A percentile compares a stretch with the other conserved stretches of the same genome.
Conservation (phyloP, 2,797 vertebrate genomes). For the Rhinogobio ventralis region DNA sequence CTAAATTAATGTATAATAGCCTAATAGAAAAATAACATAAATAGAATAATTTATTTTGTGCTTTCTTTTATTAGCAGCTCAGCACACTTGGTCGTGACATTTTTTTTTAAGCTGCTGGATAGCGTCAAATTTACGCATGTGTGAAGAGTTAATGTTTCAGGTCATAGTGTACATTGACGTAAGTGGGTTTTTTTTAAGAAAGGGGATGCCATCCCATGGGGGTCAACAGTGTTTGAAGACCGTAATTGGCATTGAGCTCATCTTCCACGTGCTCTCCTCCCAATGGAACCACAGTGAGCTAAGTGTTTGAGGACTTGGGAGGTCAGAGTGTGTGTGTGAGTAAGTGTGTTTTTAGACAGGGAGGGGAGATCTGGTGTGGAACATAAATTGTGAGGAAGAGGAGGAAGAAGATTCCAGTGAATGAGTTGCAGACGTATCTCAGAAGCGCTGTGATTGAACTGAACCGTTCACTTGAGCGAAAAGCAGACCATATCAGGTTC, state of each 20-base stretch:
- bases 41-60: background rate
- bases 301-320: slow-evolving; percentile 17
- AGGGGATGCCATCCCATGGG: slow-evolving; percentile 4
- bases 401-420: slow-evolving; percentile 49
- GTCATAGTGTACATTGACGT: slow-evolving; percentile 7
- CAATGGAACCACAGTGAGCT: slow-evolving; percentile 58
- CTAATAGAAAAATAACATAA: background rate
- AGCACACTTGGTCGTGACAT: background rate
- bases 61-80: background rate
- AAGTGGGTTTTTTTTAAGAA: background rate
- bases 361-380: slow-evolving; percentile 24
- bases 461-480: background rate
- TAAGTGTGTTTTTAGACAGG: slow-evolving; percentile 9
- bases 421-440: slow-evolving; percentile 22
- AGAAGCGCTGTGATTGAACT: background rate
- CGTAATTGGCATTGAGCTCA: slow-evolving; percentile 72
- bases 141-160: background rate
- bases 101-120: background rate
- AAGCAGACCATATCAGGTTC: background rate
- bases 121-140: background rate
- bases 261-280: slow-evolving; percentile 55
- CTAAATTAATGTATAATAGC: background rate
- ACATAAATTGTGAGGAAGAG: slow-evolving; percentile 68
- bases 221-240: slow-evolving; percentile 71
- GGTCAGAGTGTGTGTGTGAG: slow-evolving; percentile 41